Conservation (phyloP, 2,113 vertebrate species). For the Rattus rattus region DNA sequence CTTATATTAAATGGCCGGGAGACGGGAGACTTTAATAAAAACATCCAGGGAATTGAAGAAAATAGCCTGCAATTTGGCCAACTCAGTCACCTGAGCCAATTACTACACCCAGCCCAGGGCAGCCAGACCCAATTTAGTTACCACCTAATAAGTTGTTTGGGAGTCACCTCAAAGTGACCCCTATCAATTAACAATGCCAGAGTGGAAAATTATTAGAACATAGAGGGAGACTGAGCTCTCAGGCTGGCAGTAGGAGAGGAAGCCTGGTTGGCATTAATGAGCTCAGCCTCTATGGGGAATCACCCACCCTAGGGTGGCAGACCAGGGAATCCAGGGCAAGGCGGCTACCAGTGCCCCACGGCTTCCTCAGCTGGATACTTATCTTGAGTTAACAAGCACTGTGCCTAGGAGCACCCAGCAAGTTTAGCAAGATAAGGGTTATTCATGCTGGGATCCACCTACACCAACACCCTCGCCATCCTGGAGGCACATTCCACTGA, state of each 20-base stretch:
- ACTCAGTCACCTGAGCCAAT: not conserved
- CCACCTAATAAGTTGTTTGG: not conserved
- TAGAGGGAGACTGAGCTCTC: not conserved
- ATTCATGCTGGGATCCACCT: not conserved
- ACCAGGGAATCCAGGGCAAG: not conserved
- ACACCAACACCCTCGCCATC: not conserved
- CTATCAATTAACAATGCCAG: not conserved
- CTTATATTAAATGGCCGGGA: not conserved
- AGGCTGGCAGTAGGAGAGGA: not conserved
- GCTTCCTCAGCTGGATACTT: not conserved
- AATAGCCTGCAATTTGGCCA: not conserved
- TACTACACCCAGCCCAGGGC: not conserved
- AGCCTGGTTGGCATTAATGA: not conserved
- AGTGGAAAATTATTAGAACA: not conserved
- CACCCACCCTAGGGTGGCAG: too few species aligned
- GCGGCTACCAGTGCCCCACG: not conserved
- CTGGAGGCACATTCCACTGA: not conserved
- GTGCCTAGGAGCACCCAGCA: not conserved
- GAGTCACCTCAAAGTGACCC: not conserved
- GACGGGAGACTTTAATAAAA: conserved; percentile 13
- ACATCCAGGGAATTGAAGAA: not conserved
- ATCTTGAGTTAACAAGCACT: conserved; percentile 1
- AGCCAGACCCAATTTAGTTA: not conserved
- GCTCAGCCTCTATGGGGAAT: not conserved
- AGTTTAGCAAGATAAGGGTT: not conserved